Conservation (phyloP, 2,113 vertebrate genomes). For the Perca schrenkii region DNA sequence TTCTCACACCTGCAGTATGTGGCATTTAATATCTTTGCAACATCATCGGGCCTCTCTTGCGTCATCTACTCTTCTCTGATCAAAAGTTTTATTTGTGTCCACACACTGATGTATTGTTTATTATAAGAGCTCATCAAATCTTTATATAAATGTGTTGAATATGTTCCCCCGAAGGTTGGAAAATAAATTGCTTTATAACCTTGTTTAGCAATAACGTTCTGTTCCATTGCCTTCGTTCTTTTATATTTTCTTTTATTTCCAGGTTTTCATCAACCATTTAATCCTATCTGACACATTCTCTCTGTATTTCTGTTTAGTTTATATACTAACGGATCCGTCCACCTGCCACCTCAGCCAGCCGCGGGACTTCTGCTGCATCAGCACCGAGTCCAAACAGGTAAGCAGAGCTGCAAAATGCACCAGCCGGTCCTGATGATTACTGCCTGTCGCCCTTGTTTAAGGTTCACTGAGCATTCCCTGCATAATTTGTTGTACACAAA, state of each 20-base stretch:
- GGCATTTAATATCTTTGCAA: not conserved
- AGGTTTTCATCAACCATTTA: not conserved
- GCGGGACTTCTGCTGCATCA: slow-evolving; percentile 97
- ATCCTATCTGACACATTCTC: not conserved
- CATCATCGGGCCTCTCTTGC: not conserved
- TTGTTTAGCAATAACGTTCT: not conserved
- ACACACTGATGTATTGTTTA: not conserved
- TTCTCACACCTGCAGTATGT: slow-evolving; percentile 61
- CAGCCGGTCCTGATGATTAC: slow-evolving; percentile 10
- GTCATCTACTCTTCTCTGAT: not conserved
- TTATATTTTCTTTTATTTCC: not conserved
- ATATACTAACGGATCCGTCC: slow-evolving; percentile 89
- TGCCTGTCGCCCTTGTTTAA: not conserved
- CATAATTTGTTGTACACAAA: not conserved
- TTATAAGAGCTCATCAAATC: not conserved
- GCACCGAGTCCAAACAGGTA: slow-evolving; percentile 92
- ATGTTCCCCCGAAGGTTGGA: not conserved
- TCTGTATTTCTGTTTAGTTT: slow-evolving; percentile 83
- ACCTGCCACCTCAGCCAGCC: slow-evolving; percentile 92
- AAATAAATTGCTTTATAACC: not conserved
- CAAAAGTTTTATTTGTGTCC: not conserved
- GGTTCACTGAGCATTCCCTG: slow-evolving; percentile 24
- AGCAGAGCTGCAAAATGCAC: slow-evolving; percentile 48
- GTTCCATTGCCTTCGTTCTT: not conserved
- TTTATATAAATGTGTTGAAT: not conserved